Evolutionary conservation across 2,888 invertebrate species (phyloP), one percentile per base, ranked within the genome.

Genomic region (Eristalinus sepulchralis): DNA sequence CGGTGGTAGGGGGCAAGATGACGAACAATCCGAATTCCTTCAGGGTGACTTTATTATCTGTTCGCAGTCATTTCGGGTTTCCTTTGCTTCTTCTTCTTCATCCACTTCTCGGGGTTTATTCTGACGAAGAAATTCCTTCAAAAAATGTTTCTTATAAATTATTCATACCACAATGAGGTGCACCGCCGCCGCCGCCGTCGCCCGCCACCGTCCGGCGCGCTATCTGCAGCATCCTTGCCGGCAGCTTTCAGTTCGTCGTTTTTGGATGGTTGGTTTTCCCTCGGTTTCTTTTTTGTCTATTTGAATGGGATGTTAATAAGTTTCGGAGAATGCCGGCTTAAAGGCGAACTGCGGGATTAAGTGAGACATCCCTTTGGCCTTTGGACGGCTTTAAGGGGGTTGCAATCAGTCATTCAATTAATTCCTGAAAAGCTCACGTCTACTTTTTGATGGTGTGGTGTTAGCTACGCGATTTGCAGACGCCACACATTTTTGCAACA

Each of bases 1-100:
- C 20, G 36, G 67, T 34, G 31, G 53, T 47, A 55, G 73, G 47
- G 60, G 36, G 27, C 47, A 62, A 73, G 72, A 86, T 82, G 83
- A 83, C 83, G 83, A 83, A 79, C 86, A 86, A 83, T 86, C 75
- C 86, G 71, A 83, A 86, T 86, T 86, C 86, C 86, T 86, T 86
- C 66, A 86, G 86, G 86, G 86, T 86, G 86, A 86, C 86, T 86
- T 83, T 86, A 86, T 86, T 86, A 86, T 86, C 83, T 83, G 82
- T 86, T 86, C 78, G 47, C 63, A 86, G 78, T 83, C 86, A 76
- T 78, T 79, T 86, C 39, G 82, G n/a, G 70, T 76, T 62, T 77
- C 71, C 71, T 63, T 34, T n/a, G 33, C 22, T 17, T 34, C 0
- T 57, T 17, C 39, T 1, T 27, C 22, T 11, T 53, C 64, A n/a